Evolutionary conservation across 2,888 invertebrate species (phyloP), one percentile per base, ranked within the genome.

Genomic region (Epicampocera succincta): DNA sequence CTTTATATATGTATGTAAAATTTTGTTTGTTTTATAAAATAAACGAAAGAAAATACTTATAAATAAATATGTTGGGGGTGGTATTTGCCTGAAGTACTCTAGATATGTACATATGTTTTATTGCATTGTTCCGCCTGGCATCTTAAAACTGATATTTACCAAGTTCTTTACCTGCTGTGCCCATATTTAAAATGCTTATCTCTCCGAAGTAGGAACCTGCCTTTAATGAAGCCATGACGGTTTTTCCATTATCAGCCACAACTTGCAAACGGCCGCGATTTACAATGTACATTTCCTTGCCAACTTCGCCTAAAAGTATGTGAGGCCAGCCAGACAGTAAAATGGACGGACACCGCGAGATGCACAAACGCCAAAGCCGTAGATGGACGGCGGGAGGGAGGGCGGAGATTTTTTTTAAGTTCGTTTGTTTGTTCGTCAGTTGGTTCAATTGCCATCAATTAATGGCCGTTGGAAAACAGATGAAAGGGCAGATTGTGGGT

Each of bases 121-220:
- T 81, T 84, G 80, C 84, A 86, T 85, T 85, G 84, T 84, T 90
- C 90, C 90, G 91, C 91, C 91, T 91, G 91, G 90, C 91, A 91
- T 91, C 88, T 90, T 91, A 91, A 90, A 92, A 92, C 92, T 92
- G 95, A 96, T 96, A 96, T 96, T 96, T 96, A 96, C 96, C 96
- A 95, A 96, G 95, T 93, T 95, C 95, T 96, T 96, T 96, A 97
- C 97, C 97, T 95, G 98, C 98, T 92, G 98, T 98, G 93, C 99
- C 99, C 98, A 98, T 98, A 94, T 98, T 98, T 92, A 99, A 95
- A 93, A 99, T 98, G 93, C 97, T 98, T 93, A 99, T 99, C 94
- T 99, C 99, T 90, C 99, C 99, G 93, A 99, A 99, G 94, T 99
- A 99, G 92, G 98, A 98, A 92, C 99, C 99, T 88, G 99, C 98